Percentiles rank a stretch among this genome's conserved stretches.
Conservation (phyloP, 2,888 invertebrate species). For the Microplitis deprimator region DNA sequence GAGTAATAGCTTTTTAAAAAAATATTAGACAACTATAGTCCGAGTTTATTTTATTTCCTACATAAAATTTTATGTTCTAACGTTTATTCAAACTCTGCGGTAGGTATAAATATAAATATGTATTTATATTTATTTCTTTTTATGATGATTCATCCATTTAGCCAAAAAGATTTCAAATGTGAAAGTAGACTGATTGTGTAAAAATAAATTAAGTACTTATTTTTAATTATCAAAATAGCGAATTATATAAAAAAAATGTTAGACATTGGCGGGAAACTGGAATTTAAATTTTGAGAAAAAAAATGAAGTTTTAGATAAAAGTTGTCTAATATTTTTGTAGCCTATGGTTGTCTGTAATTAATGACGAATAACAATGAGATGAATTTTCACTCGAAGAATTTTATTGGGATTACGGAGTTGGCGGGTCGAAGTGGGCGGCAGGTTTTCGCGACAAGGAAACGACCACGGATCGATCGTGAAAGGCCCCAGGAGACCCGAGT, state of each 20-base stretch:
- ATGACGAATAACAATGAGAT: not conserved
- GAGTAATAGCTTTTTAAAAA: too few relatives aligned
- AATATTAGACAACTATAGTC: too few relatives aligned
- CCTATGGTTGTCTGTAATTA: not conserved
- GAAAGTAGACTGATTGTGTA: slow-evolving; percentile 3
- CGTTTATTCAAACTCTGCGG: not conserved
- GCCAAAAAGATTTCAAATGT: slow-evolving; percentile 3
- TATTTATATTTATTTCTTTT: too few relatives aligned
- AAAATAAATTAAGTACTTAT: not conserved
- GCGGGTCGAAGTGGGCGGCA: not conserved
- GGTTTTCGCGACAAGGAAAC: slow-evolving; percentile 14
- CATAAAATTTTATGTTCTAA: too few relatives aligned
- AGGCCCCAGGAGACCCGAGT: slow-evolving; percentile 8
- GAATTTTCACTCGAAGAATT: slow-evolving; percentile 11
- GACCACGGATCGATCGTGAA: slow-evolving; percentile 29
- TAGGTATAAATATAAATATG: slow-evolving; percentile 3
- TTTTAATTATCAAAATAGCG: not conserved
- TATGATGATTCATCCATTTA: not conserved
- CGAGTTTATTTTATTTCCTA: too few relatives aligned
- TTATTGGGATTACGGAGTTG: slow-evolving; percentile 5
- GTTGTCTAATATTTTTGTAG: too few relatives aligned
- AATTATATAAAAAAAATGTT: too few relatives aligned
- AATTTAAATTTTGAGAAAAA: too few relatives aligned
- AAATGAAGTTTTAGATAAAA: too few relatives aligned
- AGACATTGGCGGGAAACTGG: too few relatives aligned